Evolutionary conservation across 2,888 invertebrate genomes (phyloP), one percentile per base, ranked within the genome.

Genomic region (Rugalucina vietnamica): DNA sequence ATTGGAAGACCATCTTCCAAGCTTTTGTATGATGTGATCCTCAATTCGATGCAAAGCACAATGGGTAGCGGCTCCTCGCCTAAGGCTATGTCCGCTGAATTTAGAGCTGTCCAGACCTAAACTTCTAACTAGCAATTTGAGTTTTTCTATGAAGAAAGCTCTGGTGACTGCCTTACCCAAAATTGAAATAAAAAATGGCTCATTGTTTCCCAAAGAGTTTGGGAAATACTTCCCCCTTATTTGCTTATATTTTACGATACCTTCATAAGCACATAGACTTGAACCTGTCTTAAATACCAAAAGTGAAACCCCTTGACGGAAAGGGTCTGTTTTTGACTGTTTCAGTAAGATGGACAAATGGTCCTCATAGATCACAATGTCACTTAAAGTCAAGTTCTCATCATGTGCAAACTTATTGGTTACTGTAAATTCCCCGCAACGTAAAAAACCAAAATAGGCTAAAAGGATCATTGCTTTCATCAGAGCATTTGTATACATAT

Each of bases 1-100:
- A 49, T 79, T 65, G 29, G 36, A 69, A n/a, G 49, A 69, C 79
- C 75, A 79, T 39, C 74, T 39, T 65, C 74, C 75, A 8, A 79
- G 39, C 1, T 49, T 74, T 27, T 79, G 60, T 21, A 79, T 75
- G 0, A 79, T 1, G 74, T 79, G 21, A 21, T 54, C 54, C 21
- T 8, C 12, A 14, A 54, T 21, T 54, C 21, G 8, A 8, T 54
- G 12, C 12, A 21, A 54, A 4, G 12, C 54, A 54, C 21, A 54
- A 21, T 8, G 8, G 54, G 12, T 54, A n/a, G 54, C 54, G 21
- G 54, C 54, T 21, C 54, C 54, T 21, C 54, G 8, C 8, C 54
- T 8, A 18, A 54, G 21, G 54, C 54, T 54, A 21, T 54, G 54
- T n/a, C 54, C 54, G n/a, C 12, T 14, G 21, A 54, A 54, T 21